A percentile compares a stretch with the other conserved stretches of the same genome.
These are phyloP conservation scores for Notarius quadriscutis DNA, from an alignment of 2,113 vertebrate genomes.

Conservation along the genomic window DNA sequence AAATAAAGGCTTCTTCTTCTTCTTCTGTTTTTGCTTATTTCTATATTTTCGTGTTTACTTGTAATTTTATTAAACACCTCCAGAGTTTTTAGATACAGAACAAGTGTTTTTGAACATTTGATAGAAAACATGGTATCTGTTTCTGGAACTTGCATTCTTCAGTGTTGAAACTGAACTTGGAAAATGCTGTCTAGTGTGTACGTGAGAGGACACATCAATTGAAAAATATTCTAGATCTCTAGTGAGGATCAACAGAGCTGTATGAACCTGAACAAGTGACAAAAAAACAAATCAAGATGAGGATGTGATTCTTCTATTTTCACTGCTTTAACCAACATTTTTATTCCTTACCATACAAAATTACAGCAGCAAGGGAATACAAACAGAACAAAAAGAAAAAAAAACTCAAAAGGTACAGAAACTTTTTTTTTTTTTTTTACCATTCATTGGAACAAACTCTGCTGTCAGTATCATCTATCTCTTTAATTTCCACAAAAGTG, in stretches of 20 bases:
- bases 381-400: not conserved
- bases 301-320: not conserved
- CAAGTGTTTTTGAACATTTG: too few relatives aligned
- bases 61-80: too few relatives aligned
- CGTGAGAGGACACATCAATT: not conserved
- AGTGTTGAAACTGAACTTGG: not conserved
- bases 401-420: not conserved
- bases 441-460: slow-evolving; percentile 6
- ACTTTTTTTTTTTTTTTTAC: not conserved
- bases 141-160: not conserved
- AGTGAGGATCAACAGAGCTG: not conserved
- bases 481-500: slow-evolving; percentile 37
- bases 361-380: not conserved
- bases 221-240: not conserved
- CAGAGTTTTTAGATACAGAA: too few relatives aligned
- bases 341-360: not conserved
- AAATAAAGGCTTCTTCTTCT: too few relatives aligned
- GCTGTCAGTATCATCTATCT: slow-evolving; percentile 22
- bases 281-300: not conserved
- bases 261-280: not conserved
- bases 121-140: not conserved
- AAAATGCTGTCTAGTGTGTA: not conserved
- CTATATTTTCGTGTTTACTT: too few relatives aligned
- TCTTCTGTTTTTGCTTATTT: too few relatives aligned
- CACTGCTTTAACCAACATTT: not conserved